Conservation (phyloP, 2,888 invertebrate species). For the Papilio demoleus region DNA sequence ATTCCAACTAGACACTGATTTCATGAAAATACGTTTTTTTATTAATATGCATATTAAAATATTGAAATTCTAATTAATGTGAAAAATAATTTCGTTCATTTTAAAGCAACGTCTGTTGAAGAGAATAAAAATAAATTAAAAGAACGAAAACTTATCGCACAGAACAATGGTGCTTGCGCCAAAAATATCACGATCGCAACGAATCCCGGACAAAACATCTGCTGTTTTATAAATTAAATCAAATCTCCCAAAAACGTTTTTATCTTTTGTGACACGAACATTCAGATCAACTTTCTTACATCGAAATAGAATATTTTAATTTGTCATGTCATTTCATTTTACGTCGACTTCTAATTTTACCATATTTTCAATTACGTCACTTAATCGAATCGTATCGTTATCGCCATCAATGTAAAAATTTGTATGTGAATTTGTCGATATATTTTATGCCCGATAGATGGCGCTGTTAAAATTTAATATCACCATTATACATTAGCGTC, state of each 20-base stretch:
- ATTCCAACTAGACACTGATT: too few species aligned
- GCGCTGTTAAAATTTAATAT: too few species aligned
- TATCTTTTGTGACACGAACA: constrained; percentile 1
- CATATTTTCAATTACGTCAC: neutral
- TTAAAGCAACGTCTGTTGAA: constrained; percentile 1
- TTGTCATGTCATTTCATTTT: constrained; percentile 12
- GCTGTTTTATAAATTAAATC: constrained; percentile 33
- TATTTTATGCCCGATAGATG: too few species aligned
- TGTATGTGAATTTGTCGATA: too few species aligned
- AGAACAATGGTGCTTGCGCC: constrained; percentile 29
- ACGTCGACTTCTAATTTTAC: neutral
- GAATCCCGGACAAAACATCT: constrained; percentile 23
- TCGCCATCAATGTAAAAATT: too few species aligned
- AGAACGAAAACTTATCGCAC: constrained; percentile 6
- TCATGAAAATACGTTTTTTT: neutral
- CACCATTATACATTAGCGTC: too few species aligned
- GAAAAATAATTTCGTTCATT: neutral
- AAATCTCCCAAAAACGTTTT: constrained; percentile 11
- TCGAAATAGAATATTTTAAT: constrained; percentile 8
- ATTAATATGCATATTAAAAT: neutral
- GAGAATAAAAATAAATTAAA: constrained; percentile 17
- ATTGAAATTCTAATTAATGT: neutral
- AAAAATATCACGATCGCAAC: constrained; percentile 24
- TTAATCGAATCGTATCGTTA: too few species aligned
- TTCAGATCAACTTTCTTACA: neutral